Conservation (phyloP, 2,113 vertebrate species). For the Lasiurus cinereus region DNA sequence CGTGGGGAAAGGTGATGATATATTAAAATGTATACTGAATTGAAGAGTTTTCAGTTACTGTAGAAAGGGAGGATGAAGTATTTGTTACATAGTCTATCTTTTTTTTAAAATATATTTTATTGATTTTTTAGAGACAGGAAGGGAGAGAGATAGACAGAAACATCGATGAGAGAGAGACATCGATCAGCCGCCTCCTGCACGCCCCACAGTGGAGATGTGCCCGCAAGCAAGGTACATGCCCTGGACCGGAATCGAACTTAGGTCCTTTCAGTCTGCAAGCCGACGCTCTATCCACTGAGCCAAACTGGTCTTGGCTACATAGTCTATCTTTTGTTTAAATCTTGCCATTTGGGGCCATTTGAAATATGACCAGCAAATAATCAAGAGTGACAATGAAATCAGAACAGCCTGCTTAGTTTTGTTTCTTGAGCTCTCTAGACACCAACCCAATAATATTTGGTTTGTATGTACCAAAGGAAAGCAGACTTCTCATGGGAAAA, state of each 20-base stretch:
- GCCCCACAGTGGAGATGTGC: too few relatives aligned
- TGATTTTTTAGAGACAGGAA: too few relatives aligned
- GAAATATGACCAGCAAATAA: constrained; percentile 47
- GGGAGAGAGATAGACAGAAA: too few relatives aligned
- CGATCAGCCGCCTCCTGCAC: too few relatives aligned
- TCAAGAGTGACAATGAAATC: constrained; percentile 3
- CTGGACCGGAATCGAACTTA: too few relatives aligned
- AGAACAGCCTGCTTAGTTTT: constrained; percentile 17
- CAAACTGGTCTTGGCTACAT: too few relatives aligned
- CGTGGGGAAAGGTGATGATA: not conserved
- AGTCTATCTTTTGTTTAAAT: constrained; percentile 57
- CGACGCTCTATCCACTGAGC: too few relatives aligned
- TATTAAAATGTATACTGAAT: not conserved
- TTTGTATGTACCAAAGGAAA: constrained; percentile 46
- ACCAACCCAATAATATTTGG: constrained; percentile 3
- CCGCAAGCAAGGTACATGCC: too few relatives aligned
- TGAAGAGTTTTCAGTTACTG: constrained; percentile 25
- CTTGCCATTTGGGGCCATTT: constrained; percentile 20
- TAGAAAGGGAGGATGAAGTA: constrained; percentile 17
- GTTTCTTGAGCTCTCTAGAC: not conserved
- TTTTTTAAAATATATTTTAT: too few relatives aligned
- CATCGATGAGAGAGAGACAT: too few relatives aligned
- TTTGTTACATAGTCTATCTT: constrained; percentile 22
- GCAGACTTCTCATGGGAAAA: constrained; percentile 2
- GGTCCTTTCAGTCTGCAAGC: too few relatives aligned